Conservation (phyloP, 2,797 vertebrate species). For the Alosa sapidissima region DNA sequence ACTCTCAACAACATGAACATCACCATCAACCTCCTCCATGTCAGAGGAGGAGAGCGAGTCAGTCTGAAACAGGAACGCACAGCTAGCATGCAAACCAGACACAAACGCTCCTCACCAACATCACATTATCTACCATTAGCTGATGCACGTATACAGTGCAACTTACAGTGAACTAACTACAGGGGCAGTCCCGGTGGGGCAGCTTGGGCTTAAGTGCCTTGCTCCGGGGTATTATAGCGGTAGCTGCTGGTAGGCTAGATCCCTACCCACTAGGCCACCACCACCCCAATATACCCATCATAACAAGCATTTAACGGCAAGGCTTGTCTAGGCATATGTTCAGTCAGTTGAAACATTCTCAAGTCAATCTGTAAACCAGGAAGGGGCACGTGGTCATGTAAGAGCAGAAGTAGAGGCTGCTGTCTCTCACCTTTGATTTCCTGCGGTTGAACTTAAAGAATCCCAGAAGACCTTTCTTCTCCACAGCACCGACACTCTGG, state of each 20-base stretch:
- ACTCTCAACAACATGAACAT: conserved; percentile 54
- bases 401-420: neutral
- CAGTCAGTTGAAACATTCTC: neutral
- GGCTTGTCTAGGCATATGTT: too few relatives aligned
- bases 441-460: conserved; percentile 84
- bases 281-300: neutral
- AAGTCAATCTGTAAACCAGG: neutral
- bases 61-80: conserved; percentile 69
- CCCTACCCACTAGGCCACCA: too few relatives aligned
- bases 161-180: too few relatives aligned
- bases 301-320: neutral
- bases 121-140: neutral
- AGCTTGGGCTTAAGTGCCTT: too few relatives aligned
- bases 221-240: too few relatives aligned
- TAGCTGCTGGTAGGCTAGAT: too few relatives aligned
- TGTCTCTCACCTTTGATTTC: conserved; percentile 81
- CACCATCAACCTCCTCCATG: conserved; percentile 70
- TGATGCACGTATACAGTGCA: neutral
- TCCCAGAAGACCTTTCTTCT: conserved; percentile 87
- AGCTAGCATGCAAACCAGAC: conserved; percentile 27
- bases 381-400: neutral
- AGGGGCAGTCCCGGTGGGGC: too few relatives aligned
- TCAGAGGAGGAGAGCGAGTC: conserved; percentile 63
- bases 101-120: neutral
- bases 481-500: conserved; percentile 69